phyloP scores from a whole-genome alignment of 2,797 vertebrate genomes.

The Parotocinclus haroldoi region DNA sequence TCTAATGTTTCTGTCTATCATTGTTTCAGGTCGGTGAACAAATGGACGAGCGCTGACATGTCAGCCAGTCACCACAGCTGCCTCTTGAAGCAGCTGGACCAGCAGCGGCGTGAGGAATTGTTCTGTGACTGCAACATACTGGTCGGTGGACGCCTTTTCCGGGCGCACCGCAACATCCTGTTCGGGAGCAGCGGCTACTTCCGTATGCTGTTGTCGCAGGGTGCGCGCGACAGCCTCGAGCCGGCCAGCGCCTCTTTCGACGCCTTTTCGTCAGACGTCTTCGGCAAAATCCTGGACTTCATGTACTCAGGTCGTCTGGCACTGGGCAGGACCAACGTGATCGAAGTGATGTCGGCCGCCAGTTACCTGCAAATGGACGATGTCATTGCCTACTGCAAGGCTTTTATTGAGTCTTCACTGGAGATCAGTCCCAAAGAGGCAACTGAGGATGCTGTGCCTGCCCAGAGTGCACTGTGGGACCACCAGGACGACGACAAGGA shows the following conservation, averaged over 20 bases:
- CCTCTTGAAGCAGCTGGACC: conserved; percentile 89
- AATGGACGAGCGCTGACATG: conserved; percentile 84
- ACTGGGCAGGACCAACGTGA: conserved; percentile 91
- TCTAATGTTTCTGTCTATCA: not conserved
- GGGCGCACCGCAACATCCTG: conserved; percentile 90
- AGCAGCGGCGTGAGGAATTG: conserved; percentile 88
- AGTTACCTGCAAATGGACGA: conserved; percentile 98
- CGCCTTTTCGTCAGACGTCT: conserved; percentile 88
- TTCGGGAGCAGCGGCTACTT: conserved; percentile 97
- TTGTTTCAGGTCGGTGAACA: conserved; percentile 68
- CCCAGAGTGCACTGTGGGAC: conserved; percentile 75
- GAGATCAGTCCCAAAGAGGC: conserved; percentile 86
- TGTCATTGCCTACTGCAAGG: conserved; percentile 92
- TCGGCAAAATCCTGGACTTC: conserved; percentile 91
- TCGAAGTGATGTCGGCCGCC: conserved; percentile 96
- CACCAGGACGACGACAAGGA: conserved; percentile 62
- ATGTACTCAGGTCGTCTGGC: conserved; percentile 93
- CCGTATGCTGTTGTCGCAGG: conserved; percentile 91
- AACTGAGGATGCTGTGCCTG: conserved; percentile 61
- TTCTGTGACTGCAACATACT: conserved; percentile 95
- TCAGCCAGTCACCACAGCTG: conserved; percentile 86
- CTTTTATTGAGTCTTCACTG: conserved; percentile 93
- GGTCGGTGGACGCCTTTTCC: conserved; percentile 92
- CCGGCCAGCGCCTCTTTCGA: conserved; percentile 88
- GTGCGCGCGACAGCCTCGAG: conserved; percentile 68